A percentile compares a stretch with the other conserved stretches of the same genome.
Evolutionary conservation across 2,113 vertebrate species (phyloP).

Genomic region (Heteronetta atricapilla): DNA sequence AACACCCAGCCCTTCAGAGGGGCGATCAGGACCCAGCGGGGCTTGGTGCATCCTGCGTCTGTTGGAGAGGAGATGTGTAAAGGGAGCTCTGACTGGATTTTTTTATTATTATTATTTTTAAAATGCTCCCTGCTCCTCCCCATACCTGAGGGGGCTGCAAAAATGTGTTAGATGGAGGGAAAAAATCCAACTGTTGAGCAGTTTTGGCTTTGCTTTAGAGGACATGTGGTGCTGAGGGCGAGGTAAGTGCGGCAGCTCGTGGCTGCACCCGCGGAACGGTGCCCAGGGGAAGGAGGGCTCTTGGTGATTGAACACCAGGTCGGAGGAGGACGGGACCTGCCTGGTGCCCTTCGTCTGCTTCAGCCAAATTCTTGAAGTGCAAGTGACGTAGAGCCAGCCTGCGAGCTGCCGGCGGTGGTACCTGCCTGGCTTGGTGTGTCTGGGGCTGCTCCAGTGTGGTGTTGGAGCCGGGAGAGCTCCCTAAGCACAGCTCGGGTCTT

Average conservation of each 20-base stretch:
- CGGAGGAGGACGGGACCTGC: constrained; percentile 33
- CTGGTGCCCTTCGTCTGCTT: not conserved
- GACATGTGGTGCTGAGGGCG: not conserved
- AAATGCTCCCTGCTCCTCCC: constrained; percentile 17
- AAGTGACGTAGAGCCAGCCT: not conserved
- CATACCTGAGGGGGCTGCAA: constrained; percentile 34
- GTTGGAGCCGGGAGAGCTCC: not conserved
- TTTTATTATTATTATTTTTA: not conserved
- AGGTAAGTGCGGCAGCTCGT: constrained; percentile 7
- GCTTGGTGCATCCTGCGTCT: not conserved
- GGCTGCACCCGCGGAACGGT: too few species aligned
- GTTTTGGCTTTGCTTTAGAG: constrained; percentile 51
- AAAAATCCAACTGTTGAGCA: constrained; percentile 5
- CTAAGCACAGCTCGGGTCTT: not conserved
- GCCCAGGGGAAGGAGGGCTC: too few species aligned
- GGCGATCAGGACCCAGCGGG: constrained; percentile 3
- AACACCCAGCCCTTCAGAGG: not conserved
- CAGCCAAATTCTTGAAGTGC: not conserved
- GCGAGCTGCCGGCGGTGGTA: not conserved
- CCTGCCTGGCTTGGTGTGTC: not conserved
- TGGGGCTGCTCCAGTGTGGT: not conserved
- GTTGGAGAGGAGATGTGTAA: not conserved
- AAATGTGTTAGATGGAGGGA: constrained; percentile 33
- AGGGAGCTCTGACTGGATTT: not conserved
- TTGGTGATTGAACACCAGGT: not conserved